Evolutionary conservation across 1,140 invertebrate genomes (phyloP), one percentile per base, ranked within the genome.

Genomic region (Diorhabda sublineata): DNA sequence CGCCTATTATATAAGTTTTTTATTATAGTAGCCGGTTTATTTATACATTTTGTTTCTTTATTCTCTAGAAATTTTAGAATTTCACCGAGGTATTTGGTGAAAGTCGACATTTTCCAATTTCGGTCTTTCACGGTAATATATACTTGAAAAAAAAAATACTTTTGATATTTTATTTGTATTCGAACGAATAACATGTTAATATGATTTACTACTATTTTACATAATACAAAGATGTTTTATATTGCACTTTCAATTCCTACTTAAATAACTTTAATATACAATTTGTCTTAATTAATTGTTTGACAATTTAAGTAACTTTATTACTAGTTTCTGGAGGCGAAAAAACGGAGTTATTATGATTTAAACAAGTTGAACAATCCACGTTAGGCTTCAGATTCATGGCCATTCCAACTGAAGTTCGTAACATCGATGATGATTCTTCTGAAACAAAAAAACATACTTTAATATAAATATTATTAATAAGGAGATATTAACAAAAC

Each of bases 371-470:
- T 0, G 65, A 67, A 44, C 65, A 67, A 9, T 67, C 65, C 2
- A 67, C 58, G 42, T 44, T 67, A 2, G 56, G 65, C 60, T 67
- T 67, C 11, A 67, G 26, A 41, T 56, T 56, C 65, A 67, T 67
- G n/a, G 65, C 65, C 58, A 67, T 45, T 60, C 65, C 64, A 42
- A 66, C 58, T 44, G 65, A 67, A 26, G 65, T 60, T 61, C 65
- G 59, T 11, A 67, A 47, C 42, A 67, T 59, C 5, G 65, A 67
- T 42, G 58, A 67, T 4, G 64, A 58, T 41, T 67, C 65, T n/a
- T 60, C 57, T 52, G 47, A 52, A 52, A 52, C n/a, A 52, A 3
- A 8, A 52, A 52, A 52, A 2, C 6, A 8, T 52, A 52, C 26
- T 1, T 26, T 26, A 26, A 26, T 1, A 26, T 26, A 26, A 26